Evolutionary conservation across 2,797 vertebrate species (phyloP).

Genomic region (Lagodon rhomboides): DNA sequence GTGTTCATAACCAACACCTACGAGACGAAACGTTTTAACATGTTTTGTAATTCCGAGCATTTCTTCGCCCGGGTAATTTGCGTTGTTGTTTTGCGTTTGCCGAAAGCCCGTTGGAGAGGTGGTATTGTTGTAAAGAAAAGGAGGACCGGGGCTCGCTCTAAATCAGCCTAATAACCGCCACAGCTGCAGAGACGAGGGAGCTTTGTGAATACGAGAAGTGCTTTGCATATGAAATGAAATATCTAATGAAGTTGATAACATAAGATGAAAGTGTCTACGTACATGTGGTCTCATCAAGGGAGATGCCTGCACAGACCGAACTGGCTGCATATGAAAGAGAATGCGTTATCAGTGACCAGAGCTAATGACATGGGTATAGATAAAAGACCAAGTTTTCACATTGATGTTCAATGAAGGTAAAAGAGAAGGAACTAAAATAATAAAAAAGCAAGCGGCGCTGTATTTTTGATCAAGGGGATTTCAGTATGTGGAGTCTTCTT

Average conservation of each 20-base stretch:
- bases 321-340: conserved; percentile 71
- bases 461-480: conserved; percentile 24
- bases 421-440: conserved; percentile 6
- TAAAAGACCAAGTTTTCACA: conserved; percentile 57
- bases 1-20: not conserved
- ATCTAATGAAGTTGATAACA: conserved; percentile 47
- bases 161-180: conserved; percentile 16
- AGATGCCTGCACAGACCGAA: conserved; percentile 39
- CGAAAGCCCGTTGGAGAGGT: not conserved
- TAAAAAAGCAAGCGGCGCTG: not conserved
- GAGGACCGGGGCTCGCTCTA: conserved; percentile 8
- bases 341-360: conserved; percentile 64
- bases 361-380: conserved; percentile 59
- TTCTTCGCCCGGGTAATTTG: not conserved
- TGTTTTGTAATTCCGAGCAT: not conserved
- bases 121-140: conserved; percentile 14
- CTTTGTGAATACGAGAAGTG: conserved; percentile 51
- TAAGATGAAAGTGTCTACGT: conserved; percentile 55
- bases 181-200: conserved; percentile 27
- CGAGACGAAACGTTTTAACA: not conserved
- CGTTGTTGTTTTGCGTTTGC: conserved; percentile 5
- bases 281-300: conserved; percentile 48
- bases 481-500: not conserved
- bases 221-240: conserved; percentile 65
- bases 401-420: conserved; percentile 42